Evolutionary conservation across 1,140 invertebrate genomes (phyloP).

Genomic region (Conus betulinus): DNA sequence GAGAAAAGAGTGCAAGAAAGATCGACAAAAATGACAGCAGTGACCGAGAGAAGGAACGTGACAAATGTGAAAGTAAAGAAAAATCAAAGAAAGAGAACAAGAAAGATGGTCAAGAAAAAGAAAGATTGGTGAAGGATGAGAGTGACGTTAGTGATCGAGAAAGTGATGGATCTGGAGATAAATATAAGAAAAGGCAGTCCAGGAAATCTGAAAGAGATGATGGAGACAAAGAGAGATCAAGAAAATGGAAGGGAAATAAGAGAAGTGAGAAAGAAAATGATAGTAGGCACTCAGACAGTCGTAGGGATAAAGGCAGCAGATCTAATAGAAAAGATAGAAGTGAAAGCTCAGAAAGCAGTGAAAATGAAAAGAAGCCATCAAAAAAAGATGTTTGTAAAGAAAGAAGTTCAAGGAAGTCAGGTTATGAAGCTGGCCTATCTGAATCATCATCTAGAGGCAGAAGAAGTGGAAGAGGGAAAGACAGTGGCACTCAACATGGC

Average conservation of each 20-base stretch:
- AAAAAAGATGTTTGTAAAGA: neutral
- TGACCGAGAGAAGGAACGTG: neutral
- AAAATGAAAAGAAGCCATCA: neutral
- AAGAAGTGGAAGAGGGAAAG: neutral
- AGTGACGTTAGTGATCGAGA: neutral
- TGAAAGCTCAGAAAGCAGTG: neutral
- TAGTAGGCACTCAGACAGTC: no score
- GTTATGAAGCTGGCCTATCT: neutral
- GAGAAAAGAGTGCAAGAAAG: neutral
- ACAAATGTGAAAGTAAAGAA: no score
- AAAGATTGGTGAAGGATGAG: neutral
- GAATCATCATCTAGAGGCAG: neutral
- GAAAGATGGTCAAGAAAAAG: neutral
- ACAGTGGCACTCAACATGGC: neutral
- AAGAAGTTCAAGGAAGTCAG: neutral
- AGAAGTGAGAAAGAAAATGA: neutral
- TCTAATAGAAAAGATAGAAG: neutral
- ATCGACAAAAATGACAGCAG: constrained; percentile 8
- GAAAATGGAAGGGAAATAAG: neutral
- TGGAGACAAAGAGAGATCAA: neutral
- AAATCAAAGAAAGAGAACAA: neutral
- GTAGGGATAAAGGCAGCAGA: neutral
- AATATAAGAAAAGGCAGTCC: neutral
- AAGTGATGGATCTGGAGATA: neutral
- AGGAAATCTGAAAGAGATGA: neutral